phyloP scores from a whole-genome alignment of 2,113 vertebrate genomes.

The Lamprologus callipterus region DNA sequence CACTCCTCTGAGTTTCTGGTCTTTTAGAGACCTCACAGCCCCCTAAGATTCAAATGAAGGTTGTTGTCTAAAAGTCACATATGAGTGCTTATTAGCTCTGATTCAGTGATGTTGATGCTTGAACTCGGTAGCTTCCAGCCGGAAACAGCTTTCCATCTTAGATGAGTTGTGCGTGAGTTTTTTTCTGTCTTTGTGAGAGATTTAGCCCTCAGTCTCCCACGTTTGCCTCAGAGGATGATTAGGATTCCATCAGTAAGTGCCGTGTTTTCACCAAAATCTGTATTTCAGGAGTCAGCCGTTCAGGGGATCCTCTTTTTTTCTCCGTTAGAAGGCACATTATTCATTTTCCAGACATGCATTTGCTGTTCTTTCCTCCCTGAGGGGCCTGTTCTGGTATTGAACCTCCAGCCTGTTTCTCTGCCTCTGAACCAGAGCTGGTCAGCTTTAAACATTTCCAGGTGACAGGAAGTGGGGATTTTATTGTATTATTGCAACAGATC shows the following conservation, averaged over 20 bases:
- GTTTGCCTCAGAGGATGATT: background rate
- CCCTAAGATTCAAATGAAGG: background rate
- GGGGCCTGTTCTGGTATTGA: background rate
- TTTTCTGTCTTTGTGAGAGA: background rate
- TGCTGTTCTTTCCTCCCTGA: background rate
- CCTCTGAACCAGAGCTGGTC: background rate
- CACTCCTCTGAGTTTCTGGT: background rate
- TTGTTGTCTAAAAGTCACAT: background rate
- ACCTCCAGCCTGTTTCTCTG: background rate
- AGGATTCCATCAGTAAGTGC: background rate
- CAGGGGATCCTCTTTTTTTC: background rate
- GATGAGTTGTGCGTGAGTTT: background rate
- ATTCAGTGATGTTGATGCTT: background rate
- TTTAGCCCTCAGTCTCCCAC: background rate
- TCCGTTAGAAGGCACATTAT: background rate
- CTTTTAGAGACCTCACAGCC: background rate
- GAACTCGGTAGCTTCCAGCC: background rate
- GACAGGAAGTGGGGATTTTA: background rate
- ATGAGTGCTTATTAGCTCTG: background rate
- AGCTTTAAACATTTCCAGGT: conserved; percentile 14
- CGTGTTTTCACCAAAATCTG: background rate
- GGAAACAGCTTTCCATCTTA: background rate
- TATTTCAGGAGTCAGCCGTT: background rate
- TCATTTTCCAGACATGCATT: conserved; percentile 16
- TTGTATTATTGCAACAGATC: background rate